phyloP scores from a whole-genome alignment of 2,797 vertebrate species.

The Diceros bicornis region DNA sequence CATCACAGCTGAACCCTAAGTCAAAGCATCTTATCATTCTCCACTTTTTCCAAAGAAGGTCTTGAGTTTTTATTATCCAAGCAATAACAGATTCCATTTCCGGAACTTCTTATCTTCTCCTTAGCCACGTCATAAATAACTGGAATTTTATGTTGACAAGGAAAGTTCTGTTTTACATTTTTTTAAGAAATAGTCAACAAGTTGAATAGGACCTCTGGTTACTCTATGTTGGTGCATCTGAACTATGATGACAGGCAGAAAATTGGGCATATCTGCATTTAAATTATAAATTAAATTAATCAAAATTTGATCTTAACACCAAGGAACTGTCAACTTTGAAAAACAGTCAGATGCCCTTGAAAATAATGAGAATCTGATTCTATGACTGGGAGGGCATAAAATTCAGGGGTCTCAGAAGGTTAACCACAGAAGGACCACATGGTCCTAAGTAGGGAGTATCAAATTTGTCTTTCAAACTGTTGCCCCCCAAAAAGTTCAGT shows the following conservation, averaged over 20 bases:
- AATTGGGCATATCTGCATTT: not conserved
- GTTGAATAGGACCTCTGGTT: slow-evolving; percentile 40
- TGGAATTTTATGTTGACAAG: slow-evolving; percentile 74
- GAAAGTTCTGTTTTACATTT: slow-evolving; percentile 73
- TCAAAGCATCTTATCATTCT: slow-evolving; percentile 77
- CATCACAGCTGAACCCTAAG: slow-evolving; percentile 79
- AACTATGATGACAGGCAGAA: slow-evolving; percentile 22
- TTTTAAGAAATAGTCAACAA: slow-evolving; percentile 70
- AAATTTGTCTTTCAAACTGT: slow-evolving; percentile 41
- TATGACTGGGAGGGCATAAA: not conserved
- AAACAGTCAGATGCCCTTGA: not conserved
- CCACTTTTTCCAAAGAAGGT: slow-evolving; percentile 78
- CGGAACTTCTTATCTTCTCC: slow-evolving; percentile 71
- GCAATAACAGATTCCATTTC: slow-evolving; percentile 80
- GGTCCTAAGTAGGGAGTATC: not conserved
- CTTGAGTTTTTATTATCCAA: slow-evolving; percentile 73
- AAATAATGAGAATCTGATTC: slow-evolving; percentile 45
- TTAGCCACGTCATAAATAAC: slow-evolving; percentile 77
- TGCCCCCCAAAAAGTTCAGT: slow-evolving; percentile 53
- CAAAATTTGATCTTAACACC: slow-evolving; percentile 30
- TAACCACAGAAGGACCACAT: not conserved
- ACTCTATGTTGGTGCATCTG: not conserved
- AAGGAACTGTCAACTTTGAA: slow-evolving; percentile 48
- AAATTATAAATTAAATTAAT: slow-evolving; percentile 58
- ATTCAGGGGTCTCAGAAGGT: not conserved